These are phyloP conservation scores for Ochlodes sylvanus DNA, from an alignment of 2,888 invertebrate species.

Conservation along the genomic window DNA sequence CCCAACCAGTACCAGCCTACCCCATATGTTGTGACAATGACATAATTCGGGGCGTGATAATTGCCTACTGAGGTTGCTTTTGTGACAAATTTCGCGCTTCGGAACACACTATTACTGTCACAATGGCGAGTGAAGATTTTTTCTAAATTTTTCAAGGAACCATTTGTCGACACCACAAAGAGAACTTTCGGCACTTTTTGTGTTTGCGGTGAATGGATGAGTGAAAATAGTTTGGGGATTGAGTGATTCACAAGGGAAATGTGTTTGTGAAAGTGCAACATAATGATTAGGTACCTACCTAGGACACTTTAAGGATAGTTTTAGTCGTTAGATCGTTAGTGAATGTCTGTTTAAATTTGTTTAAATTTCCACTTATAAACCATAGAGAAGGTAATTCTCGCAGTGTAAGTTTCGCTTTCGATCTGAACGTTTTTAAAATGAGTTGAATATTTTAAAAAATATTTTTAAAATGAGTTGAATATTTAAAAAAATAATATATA, in stretches of 20 bases:
- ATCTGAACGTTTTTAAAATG: no score
- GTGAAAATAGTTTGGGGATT: slow-evolving; percentile 21
- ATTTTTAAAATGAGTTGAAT: no score
- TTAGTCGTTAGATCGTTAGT: no score
- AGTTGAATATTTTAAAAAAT: no score
- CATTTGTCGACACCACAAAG: slow-evolving; percentile 50
- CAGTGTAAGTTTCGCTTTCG: no score
- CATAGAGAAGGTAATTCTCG: no score
- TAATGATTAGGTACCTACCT: slow-evolving; percentile 7
- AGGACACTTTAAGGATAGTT: no score
- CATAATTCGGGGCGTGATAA: slow-evolving; percentile 78
- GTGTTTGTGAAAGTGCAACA: slow-evolving; percentile 20
- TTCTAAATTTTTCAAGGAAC: slow-evolving; percentile 47
- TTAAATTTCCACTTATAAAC: no score
- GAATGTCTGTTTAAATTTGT: no score
- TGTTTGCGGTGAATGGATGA: slow-evolving; percentile 32
- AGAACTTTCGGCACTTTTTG: slow-evolving; percentile 48
- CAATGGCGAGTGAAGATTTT: slow-evolving; percentile 53
- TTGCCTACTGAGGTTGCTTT: slow-evolving; percentile 64
- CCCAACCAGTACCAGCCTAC: slow-evolving; percentile 20
- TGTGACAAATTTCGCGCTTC: slow-evolving; percentile 79
- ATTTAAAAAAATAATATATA: no score
- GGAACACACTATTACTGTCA: slow-evolving; percentile 75
- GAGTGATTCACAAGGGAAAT: slow-evolving; percentile 20
- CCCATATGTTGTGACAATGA: slow-evolving; percentile 70